Percentiles rank a stretch among this genome's conserved stretches.
These are phyloP conservation scores for Carassius gibelio DNA, from an alignment of 2,113 vertebrate genomes.

Conservation along the genomic window DNA sequence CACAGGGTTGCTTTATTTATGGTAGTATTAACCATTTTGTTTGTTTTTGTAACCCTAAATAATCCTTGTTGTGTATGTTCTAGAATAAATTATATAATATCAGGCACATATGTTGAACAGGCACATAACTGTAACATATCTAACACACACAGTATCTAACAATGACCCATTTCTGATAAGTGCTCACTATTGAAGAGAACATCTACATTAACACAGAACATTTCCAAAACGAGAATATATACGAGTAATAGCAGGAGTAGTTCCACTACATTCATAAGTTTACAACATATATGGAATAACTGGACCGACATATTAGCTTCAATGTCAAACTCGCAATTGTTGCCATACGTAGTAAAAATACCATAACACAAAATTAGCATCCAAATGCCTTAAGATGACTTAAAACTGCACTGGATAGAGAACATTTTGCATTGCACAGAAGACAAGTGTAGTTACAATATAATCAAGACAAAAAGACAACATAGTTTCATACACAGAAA, in stretches of 20 bases:
- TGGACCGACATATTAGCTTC: neutral
- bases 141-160: neutral
- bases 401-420: neutral
- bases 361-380: neutral
- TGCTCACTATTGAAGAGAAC: neutral
- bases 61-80: neutral
- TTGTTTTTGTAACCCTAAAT: neutral
- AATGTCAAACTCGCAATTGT: neutral
- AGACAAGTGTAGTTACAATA: slow-evolving; percentile 1
- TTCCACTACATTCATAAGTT: slow-evolving; percentile 17
- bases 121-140: neutral
- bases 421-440: neutral
- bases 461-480: neutral
- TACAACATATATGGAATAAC: neutral
- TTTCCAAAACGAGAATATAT: neutral
- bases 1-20: slow-evolving; percentile 2
- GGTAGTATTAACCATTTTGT: neutral
- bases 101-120: slow-evolving; percentile 16
- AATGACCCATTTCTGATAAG: neutral
- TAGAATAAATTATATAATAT: slow-evolving; percentile 4
- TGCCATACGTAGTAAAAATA: neutral
- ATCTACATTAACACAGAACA: neutral
- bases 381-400: neutral
- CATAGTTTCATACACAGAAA: neutral
- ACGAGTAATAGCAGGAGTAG: neutral